Conservation (phyloP, 1,140 invertebrate species). For the Hylyphantes graminicola region DNA sequence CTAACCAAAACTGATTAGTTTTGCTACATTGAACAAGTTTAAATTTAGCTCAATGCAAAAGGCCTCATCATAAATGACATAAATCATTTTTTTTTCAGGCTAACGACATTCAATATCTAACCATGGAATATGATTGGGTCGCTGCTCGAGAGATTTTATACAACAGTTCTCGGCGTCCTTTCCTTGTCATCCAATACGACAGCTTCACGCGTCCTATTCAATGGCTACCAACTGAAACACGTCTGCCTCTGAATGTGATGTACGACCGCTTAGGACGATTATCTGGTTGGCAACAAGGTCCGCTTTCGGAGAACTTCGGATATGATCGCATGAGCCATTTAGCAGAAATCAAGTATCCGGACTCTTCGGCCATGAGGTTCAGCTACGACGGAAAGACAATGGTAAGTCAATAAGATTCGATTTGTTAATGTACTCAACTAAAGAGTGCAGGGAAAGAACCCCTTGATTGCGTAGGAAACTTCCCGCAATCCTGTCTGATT, state of each 20-base stretch:
- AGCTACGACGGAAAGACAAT: conserved; percentile 90
- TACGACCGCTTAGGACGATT: conserved; percentile 92
- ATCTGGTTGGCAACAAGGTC: conserved; percentile 91
- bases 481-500: too few relatives aligned
- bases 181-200: conserved; percentile 90
- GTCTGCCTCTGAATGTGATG: conserved; percentile 86
- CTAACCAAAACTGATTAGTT: too few relatives aligned
- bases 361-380: conserved; percentile 86
- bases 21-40: too few relatives aligned
- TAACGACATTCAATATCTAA: conserved; percentile 90
- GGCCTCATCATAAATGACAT: too few relatives aligned
- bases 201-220: conserved; percentile 87
- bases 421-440: conserved; percentile 26
- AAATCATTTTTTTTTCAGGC: conserved; percentile 74
- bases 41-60: too few relatives aligned
- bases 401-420: conserved; percentile 67
- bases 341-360: conserved; percentile 87
- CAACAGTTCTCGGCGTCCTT: conserved; percentile 63
- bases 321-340: conserved; percentile 88
- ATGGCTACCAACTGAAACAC: conserved; percentile 80
- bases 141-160: conserved; percentile 86
- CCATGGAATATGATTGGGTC: conserved; percentile 91
- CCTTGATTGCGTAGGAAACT: background rate
- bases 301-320: conserved; percentile 86
- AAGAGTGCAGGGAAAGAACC: too few relatives aligned